phyloP scores from a whole-genome alignment of 2,888 invertebrate genomes.

The Pachydiplax longipennis region DNA sequence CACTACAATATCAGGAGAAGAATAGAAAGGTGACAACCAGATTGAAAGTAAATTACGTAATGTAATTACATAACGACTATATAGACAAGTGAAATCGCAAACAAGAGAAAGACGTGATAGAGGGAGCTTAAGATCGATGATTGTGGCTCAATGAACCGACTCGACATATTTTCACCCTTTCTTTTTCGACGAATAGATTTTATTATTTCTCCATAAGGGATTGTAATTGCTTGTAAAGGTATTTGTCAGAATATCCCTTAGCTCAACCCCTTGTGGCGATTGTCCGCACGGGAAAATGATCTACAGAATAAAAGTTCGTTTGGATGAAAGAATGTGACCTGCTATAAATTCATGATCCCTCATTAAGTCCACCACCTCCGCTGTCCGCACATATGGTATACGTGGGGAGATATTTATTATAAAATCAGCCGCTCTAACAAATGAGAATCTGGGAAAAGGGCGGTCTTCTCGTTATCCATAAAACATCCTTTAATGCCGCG shows the following conservation, averaged over 20 bases:
- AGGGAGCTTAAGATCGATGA: too few relatives aligned
- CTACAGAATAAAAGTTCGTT: neutral
- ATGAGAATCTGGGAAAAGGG: neutral
- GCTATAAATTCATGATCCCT: neutral
- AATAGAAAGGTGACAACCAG: too few relatives aligned
- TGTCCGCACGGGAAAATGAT: neutral
- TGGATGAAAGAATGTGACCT: neutral
- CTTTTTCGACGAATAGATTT: neutral
- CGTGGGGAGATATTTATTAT: neutral
- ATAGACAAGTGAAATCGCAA: too few relatives aligned
- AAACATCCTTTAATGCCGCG: too few relatives aligned
- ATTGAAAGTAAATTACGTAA: too few relatives aligned
- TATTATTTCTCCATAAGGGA: neutral
- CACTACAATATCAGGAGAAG: too few relatives aligned
- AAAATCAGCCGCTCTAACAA: neutral
- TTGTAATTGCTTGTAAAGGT: neutral
- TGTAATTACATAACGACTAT: too few relatives aligned
- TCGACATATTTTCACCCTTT: neutral
- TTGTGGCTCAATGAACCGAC: neutral
- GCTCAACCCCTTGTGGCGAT: neutral
- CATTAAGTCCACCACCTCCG: neutral
- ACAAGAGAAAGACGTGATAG: neutral
- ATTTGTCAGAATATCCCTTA: neutral
- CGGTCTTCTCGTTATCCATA: neutral
- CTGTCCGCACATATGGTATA: neutral